A percentile compares a stretch with the other conserved stretches of the same genome.
phyloP scores from a whole-genome alignment of 2,797 vertebrate genomes.

The Heliangelus exortis region DNA sequence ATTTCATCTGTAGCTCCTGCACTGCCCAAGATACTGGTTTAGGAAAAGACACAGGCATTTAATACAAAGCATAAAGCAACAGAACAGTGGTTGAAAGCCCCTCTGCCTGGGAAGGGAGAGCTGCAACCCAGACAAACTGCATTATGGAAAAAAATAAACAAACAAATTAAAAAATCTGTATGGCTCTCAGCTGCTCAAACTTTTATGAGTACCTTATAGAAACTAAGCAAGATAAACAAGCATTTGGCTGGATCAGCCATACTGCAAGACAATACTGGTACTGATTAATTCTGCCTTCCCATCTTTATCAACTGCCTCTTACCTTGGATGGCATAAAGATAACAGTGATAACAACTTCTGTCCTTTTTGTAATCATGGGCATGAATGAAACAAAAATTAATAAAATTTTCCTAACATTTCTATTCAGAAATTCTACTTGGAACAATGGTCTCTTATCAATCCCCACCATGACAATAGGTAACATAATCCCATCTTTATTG shows the following conservation, averaged over 20 bases:
- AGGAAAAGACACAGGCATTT: background rate
- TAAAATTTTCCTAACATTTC: background rate
- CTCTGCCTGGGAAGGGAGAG: background rate
- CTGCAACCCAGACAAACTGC: background rate
- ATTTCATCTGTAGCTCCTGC: background rate
- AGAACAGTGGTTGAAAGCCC: background rate
- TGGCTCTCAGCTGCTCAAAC: background rate
- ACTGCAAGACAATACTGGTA: background rate
- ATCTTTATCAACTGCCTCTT: background rate
- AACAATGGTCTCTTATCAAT: background rate
- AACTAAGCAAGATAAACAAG: background rate
- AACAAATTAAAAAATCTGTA: background rate
- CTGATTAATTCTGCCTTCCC: background rate
- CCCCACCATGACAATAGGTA: background rate
- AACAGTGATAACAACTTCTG: background rate
- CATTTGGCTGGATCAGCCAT: background rate
- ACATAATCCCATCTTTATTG: background rate
- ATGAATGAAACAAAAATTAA: background rate
- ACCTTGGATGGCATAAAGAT: background rate
- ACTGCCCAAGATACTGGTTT: fast-evolving
- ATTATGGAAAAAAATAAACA: background rate
- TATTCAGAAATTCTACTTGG: background rate
- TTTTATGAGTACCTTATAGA: background rate
- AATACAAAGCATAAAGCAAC: background rate
- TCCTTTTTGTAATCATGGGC: background rate